Conservation (phyloP, 2,888 invertebrate species). For the Aleiodes leptofemur region DNA sequence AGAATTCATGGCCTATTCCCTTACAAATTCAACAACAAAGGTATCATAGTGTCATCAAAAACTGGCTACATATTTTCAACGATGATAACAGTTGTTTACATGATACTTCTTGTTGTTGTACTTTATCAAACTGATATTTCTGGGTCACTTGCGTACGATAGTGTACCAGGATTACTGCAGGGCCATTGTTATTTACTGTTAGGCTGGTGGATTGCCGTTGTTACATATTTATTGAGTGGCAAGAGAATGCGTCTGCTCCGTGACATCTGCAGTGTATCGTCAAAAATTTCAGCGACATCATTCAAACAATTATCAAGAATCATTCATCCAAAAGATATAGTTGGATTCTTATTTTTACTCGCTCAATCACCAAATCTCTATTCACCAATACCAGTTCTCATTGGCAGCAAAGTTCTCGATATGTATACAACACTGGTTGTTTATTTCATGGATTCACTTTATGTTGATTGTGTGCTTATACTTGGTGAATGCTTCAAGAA, state of each 20-base stretch:
- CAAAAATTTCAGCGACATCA: conserved; percentile 50
- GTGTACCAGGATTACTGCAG: conserved; percentile 60
- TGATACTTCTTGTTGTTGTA: not conserved
- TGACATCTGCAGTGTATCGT: conserved; percentile 50
- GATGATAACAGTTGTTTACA: conserved; percentile 44
- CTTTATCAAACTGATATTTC: conserved; percentile 56
- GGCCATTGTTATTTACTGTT: conserved; percentile 57
- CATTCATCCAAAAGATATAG: conserved; percentile 58
- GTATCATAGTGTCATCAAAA: conserved; percentile 53
- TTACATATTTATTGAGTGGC: conserved; percentile 50
- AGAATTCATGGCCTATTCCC: conserved; percentile 61
- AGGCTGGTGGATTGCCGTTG: conserved; percentile 50
- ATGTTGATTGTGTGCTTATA: conserved; percentile 60
- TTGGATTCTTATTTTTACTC: conserved; percentile 56
- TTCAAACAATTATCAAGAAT: conserved; percentile 53
- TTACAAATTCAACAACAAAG: conserved; percentile 54
- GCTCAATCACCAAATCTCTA: conserved; percentile 49
- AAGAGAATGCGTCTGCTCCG: conserved; percentile 56
- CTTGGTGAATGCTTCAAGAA: conserved; percentile 60
- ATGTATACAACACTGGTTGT: conserved; percentile 55
- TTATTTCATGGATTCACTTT: conserved; percentile 58
- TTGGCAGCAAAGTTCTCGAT: conserved; percentile 43
- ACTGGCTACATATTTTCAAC: conserved; percentile 49
- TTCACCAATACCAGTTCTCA: not conserved
- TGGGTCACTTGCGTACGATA: conserved; percentile 44